These are phyloP conservation scores for Vesta saturnalis DNA, from an alignment of 2,888 invertebrate genomes.

Conservation along the genomic window DNA sequence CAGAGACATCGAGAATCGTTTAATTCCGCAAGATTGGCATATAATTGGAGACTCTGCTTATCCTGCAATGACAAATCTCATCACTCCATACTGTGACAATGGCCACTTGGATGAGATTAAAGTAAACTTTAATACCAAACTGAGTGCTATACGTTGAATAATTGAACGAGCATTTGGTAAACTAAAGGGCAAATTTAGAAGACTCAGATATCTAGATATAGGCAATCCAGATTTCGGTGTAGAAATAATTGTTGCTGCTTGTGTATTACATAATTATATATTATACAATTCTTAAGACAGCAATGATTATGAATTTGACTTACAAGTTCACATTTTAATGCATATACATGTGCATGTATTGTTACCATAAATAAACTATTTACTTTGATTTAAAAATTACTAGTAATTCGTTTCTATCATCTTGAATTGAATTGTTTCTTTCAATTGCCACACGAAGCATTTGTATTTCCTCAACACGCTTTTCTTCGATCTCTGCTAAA, in stretches of 20 bases:
- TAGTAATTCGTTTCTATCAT: neutral
- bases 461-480: constrained; percentile 1
- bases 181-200: constrained; percentile 15
- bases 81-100: neutral
- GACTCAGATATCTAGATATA: constrained; percentile 14
- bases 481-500: neutral
- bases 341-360: neutral
- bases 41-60: neutral
- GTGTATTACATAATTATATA: neutral
- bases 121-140: constrained; percentile 5
- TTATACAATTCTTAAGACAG: neutral
- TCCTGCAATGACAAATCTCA: neutral
- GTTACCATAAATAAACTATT: neutral
- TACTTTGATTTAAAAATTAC: neutral
- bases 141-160: neutral
- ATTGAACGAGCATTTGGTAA: constrained; percentile 15
- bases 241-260: constrained; percentile 9
- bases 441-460: neutral
- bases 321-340: neutral
- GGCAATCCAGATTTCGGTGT: neutral
- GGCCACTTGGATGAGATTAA: neutral
- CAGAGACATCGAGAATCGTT: neutral
- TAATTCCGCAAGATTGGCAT: neutral
- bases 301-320: neutral
- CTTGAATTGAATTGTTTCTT: neutral